A percentile compares a stretch with the other conserved stretches of the same genome.
These are phyloP conservation scores for Brienomyrus longianalis DNA, from an alignment of 2,113 vertebrate genomes.

Conservation along the genomic window DNA sequence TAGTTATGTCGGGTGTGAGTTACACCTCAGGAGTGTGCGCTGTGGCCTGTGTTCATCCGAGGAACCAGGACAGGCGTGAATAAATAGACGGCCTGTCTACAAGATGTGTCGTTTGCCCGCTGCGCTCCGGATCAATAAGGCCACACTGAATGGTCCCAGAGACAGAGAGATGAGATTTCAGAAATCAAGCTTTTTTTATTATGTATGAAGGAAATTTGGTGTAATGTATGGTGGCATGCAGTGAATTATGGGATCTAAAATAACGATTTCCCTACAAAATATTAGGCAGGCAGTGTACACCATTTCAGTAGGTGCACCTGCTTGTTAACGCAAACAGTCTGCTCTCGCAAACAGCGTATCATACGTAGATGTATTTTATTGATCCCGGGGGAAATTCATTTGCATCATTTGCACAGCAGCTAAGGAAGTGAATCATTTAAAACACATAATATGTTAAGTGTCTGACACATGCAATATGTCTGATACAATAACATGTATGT, in stretches of 20 bases:
- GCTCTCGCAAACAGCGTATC: not conserved
- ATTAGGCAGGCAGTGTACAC: not conserved
- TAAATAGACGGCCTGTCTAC: not conserved
- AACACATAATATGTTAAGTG: not conserved
- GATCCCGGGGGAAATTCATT: not conserved
- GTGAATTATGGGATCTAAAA: not conserved
- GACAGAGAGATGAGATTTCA: not conserved
- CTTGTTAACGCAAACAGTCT: not conserved
- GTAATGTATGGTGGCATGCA: not conserved
- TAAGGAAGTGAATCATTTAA: not conserved
- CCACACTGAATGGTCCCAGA: not conserved
- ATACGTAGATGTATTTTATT: not conserved
- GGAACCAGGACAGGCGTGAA: not conserved
- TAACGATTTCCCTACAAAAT: not conserved
- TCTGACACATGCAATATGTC: not conserved
- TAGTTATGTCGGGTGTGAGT: not conserved
- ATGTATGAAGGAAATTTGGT: not conserved
- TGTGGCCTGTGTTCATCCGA: not conserved
- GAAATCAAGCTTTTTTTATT: not conserved
- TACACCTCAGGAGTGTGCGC: not conserved
- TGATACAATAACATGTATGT: not conserved
- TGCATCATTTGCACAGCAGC: not conserved
- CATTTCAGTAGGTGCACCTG: not conserved
- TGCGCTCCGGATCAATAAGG: not conserved
- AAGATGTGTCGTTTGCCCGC: not conserved